phyloP scores from a whole-genome alignment of 1,140 invertebrate genomes.

The Temnothorax longispinosus region DNA sequence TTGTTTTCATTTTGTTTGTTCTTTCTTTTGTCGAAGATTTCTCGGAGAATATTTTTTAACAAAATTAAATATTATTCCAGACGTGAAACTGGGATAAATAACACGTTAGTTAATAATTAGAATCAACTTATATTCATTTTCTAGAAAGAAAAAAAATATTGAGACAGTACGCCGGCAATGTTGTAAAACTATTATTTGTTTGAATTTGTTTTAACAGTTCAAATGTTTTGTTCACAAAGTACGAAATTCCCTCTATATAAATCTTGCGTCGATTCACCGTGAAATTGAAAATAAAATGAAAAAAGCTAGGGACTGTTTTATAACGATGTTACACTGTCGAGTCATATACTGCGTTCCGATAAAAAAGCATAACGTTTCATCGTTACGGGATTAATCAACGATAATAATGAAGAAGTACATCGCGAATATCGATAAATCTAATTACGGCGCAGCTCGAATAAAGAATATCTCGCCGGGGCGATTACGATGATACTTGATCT shows the following conservation, averaged over 20 bases:
- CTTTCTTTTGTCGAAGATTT: background rate
- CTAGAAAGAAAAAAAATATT: background rate
- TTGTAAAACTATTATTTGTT: constrained; percentile 22
- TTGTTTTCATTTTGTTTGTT: background rate
- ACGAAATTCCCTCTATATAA: constrained; percentile 20
- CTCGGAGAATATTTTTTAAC: background rate
- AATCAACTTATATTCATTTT: background rate
- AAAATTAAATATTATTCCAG: background rate
- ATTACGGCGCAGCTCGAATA: constrained; percentile 30
- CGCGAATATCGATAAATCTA: constrained; percentile 50
- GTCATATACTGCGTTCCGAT: background rate
- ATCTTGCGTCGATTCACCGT: background rate
- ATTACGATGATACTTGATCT: constrained; percentile 50
- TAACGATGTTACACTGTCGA: constrained; percentile 1
- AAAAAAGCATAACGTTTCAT: constrained; percentile 17
- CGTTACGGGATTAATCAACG: constrained; percentile 46
- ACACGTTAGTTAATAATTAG: constrained; percentile 1
- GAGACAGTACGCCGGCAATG: background rate
- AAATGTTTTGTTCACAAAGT: background rate
- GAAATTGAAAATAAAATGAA: constrained; percentile 39
- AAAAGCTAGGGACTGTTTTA: constrained; percentile 17
- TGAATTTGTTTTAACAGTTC: background rate
- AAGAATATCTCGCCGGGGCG: constrained; percentile 23
- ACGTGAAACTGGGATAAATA: background rate
- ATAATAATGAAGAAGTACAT: constrained; percentile 19